Evolutionary conservation across 2,797 vertebrate genomes (phyloP), one percentile per base, ranked within the genome.

Genomic region (Labeo calbasu): DNA sequence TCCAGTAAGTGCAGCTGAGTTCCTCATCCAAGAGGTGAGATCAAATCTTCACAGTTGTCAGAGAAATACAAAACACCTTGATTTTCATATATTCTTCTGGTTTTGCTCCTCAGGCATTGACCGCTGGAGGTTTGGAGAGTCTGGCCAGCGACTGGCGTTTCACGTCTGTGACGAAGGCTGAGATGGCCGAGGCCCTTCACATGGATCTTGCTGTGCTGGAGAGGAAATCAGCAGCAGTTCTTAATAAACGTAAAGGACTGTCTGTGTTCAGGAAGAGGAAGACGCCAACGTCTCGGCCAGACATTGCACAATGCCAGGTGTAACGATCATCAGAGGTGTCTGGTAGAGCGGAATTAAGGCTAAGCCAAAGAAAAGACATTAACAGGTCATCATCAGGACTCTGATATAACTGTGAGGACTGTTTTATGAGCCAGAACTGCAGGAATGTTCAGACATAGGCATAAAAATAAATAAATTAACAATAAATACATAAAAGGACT

Each of bases 11-110:
- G 93, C 93, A 23, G 93, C 91, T 0, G 89, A 92, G 84, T 84
- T 88, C 65, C 92, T 96, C 63, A 91, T 95, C 57, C 93, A 92
- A 25, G 89, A 96, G 93, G 95, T 96, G 87, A 91, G 84, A 2
- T 13, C 48, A 78, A 53, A 40, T 10, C 46, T 70, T 57, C 51
- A 70, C 48, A 50, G 57, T 32, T 8, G 21, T 19, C 23, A 5
- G 5, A 36, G 23, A 48, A 5, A 7, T 14, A 21, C 0, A 57
- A 17, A 57, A 2, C 12, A 7, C 48, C 19, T 76, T 13, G 19
- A 70, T 32, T 10, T 32, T 68, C 9, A 59, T 6, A 11, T 19
- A 10, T 53, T 36, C 28, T 25, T 17, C 32, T 70, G 19, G 48
- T 79, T 73, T 70, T 50, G 72, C 28, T 57, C 59, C 23, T 48